Base-by-base conservation (phyloP, 2,113 vertebrate genomes). In the Nothocercus nigrocapillus region DNA sequence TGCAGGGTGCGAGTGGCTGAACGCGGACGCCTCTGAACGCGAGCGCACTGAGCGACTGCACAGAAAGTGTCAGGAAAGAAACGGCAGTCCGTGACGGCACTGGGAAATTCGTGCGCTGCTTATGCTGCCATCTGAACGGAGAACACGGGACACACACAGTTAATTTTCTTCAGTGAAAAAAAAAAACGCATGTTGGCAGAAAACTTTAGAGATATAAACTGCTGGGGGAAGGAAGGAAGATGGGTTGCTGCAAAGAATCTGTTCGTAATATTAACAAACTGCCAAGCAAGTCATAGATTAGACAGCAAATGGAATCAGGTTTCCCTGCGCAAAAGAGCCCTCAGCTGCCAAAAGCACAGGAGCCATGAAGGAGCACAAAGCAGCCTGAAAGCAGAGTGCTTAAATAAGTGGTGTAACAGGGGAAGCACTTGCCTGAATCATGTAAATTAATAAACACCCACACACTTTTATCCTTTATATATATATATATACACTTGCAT, bases 281-380 rank as follows among this genome's bases (percentile, higher is more conserved):
- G 40, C 64, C 85, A 91, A 94, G 13, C 34, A 78, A 85, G 42
- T 34, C 11, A 61, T 5, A 82, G 70, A 82, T 94, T 67, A 90
- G 74, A 54, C 1, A 88, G 59, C 63, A 92, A 96, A 85, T 0
- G 3, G 85, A 95, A 73, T 79, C 24, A 19, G 15, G 44, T 88
- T 94, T 89, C 90, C 64, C 76, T 67, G 47, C 58, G 95, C 87
- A 96, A 96, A 96, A 94, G 81, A 82, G 58, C 84, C 36, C 80
- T 90, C 85, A 92, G 82, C 92, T 94, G 94, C 81, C 94, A 96
- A 96, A 96, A 97, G 88, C 70, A 92, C 85, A 96, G 94, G 77
- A 95, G 93, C 79, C 96, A 97, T 96, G 95, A 97, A 93, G 81
- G 67, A 89, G 58, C 84, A 88, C 92, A 95, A 97, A 95, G 90